Evolutionary conservation across 2,113 vertebrate species (phyloP).

Genomic region (Gnathonemus echidnorhynchus): DNA sequence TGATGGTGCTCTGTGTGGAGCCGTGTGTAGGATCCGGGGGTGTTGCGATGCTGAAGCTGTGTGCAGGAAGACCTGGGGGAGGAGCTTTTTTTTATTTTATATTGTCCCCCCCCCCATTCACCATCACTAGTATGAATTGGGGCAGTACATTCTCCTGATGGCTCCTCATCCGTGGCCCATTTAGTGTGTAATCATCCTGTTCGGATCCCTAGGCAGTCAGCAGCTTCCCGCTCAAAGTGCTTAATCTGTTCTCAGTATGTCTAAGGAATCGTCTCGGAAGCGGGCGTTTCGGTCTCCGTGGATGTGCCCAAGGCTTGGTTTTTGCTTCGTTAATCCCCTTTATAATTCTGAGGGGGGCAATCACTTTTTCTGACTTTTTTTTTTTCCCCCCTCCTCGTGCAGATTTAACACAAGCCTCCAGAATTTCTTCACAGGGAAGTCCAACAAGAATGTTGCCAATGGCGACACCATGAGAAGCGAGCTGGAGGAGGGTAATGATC

Average conservation of each 20-base stretch:
- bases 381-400: conserved; percentile 10
- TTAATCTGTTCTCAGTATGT: conserved; percentile 3
- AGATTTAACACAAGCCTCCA: conserved; percentile 91
- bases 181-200: not conserved
- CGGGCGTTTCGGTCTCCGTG: not conserved
- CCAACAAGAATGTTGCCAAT: conserved; percentile 77
- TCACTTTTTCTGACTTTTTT: not conserved
- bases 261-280: not conserved
- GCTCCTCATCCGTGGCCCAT: not conserved
- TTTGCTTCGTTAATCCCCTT: not conserved
- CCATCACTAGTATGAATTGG: not conserved
- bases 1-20: not conserved
- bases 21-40: not conserved
- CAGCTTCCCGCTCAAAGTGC: not conserved
- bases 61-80: not conserved
- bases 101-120: not conserved
- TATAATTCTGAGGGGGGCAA: not conserved
- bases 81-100: not conserved
- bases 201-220: not conserved
- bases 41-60: not conserved
- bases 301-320: not conserved
- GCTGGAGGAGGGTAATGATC: conserved; percentile 91
- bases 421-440: conserved; percentile 57
- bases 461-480: conserved; percentile 81
- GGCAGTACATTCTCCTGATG: not conserved